Evolutionary conservation across 2,888 invertebrate genomes (phyloP).

Genomic region (Sceliomorpha sp.): DNA sequence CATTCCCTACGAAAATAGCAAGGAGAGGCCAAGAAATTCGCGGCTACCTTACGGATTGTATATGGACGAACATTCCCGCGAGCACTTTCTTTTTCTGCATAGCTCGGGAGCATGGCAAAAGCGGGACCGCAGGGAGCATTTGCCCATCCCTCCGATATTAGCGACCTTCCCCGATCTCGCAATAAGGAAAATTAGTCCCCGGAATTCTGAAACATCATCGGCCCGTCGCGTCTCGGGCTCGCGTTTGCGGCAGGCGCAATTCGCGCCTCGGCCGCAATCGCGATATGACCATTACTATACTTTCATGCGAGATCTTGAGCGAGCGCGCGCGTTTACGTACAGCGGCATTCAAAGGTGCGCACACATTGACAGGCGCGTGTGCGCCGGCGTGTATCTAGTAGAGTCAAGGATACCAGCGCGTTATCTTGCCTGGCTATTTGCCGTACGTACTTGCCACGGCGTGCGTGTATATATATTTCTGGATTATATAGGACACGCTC

Average conservation of each 20-base stretch:
- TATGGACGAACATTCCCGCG: no score
- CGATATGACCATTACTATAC: conserved; percentile 38
- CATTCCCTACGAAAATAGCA: no score
- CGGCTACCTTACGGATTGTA: no score
- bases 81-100: no score
- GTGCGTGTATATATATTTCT: conserved; percentile 33
- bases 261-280: conserved; percentile 16
- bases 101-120: no score
- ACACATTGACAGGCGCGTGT: conserved; percentile 53
- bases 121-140: no score
- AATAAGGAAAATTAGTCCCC: conserved; percentile 30
- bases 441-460: conserved; percentile 17
- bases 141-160: neutral
- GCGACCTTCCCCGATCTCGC: conserved; percentile 9
- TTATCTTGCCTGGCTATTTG: conserved; percentile 65
- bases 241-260: conserved; percentile 12
- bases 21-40: no score
- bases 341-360: conserved; percentile 56
- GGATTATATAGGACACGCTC: conserved; percentile 46
- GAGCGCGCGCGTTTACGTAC: conserved; percentile 27
- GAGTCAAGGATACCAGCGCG: conserved; percentile 75
- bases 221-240: conserved; percentile 16
- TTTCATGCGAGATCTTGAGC: conserved; percentile 46
- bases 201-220: conserved; percentile 14
- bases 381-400: conserved; percentile 57